A percentile compares a stretch with the other conserved stretches of the same genome.
These are phyloP conservation scores for Neomorphus geoffroyi DNA, from an alignment of 2,797 vertebrate species.

Conservation along the genomic window DNA sequence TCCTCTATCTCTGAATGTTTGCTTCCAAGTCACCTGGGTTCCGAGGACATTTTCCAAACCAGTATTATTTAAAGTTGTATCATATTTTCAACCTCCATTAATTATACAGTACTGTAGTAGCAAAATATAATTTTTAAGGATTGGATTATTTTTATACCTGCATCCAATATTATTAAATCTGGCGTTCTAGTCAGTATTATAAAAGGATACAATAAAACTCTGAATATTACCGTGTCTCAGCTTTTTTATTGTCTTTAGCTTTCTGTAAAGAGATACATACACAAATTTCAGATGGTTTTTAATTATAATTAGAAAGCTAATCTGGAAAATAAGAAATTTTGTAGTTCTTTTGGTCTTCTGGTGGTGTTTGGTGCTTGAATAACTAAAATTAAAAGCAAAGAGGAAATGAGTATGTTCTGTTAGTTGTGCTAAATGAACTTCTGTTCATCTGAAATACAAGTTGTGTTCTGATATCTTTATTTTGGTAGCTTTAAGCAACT, in stretches of 20 bases:
- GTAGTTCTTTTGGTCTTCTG: not conserved
- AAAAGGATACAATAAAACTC: constrained; percentile 78
- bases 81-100: constrained; percentile 75
- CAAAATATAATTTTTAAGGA: constrained; percentile 79
- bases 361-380: not conserved
- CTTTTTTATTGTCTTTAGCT: constrained; percentile 34
- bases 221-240: constrained; percentile 55
- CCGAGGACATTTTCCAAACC: constrained; percentile 63
- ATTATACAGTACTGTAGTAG: constrained; percentile 80
- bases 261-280: not conserved
- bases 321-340: not conserved
- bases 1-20: constrained; percentile 54
- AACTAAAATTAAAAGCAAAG: not conserved
- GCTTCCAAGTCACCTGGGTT: constrained; percentile 47
- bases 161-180: constrained; percentile 75
- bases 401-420: not conserved
- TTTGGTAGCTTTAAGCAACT: not conserved
- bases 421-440: not conserved
- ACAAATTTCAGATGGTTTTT: not conserved
- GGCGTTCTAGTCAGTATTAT: constrained; percentile 84
- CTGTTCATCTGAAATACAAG: not conserved
- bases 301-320: not conserved
- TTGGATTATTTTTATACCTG: constrained; percentile 82
- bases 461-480: not conserved
- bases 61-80: constrained; percentile 82